A percentile compares a stretch with the other conserved stretches of the same genome.
phyloP scores from a whole-genome alignment of 2,797 vertebrate genomes.

The Muraenolepis orangiensis region DNA sequence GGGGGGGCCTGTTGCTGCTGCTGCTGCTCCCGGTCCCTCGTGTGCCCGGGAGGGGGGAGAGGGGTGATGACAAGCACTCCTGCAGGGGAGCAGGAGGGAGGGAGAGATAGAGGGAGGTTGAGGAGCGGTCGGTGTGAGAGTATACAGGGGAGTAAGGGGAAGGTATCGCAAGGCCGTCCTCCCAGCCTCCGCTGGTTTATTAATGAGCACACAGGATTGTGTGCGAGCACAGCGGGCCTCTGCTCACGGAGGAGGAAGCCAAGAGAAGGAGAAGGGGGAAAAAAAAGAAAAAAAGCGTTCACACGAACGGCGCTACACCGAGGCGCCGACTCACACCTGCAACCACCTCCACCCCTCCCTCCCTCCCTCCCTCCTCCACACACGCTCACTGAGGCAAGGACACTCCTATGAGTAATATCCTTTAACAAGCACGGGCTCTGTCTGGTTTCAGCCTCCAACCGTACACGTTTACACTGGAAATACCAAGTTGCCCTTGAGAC shows the following conservation, averaged over 20 bases:
- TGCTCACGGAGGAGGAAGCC: constrained; percentile 36
- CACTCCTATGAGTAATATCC: constrained; percentile 44
- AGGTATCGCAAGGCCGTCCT: constrained; percentile 69
- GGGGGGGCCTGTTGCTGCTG: constrained; percentile 70
- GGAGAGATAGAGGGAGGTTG: constrained; percentile 15
- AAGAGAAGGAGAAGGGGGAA: background rate
- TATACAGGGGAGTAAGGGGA: constrained; percentile 51
- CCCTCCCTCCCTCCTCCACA: constrained; percentile 25
- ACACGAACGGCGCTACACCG: background rate
- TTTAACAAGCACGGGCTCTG: constrained; percentile 42
- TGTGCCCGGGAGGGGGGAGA: constrained; percentile 74
- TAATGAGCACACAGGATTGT: constrained; percentile 69
- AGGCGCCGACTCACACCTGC: background rate
- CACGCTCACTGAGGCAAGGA: constrained; percentile 52
- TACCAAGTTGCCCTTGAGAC: constrained; percentile 39
- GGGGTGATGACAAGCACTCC: constrained; percentile 76
- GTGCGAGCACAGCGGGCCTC: constrained; percentile 63
- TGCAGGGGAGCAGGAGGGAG: constrained; percentile 27
- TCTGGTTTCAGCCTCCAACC: constrained; percentile 30
- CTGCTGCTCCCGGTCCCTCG: constrained; percentile 76
- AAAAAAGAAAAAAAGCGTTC: background rate
- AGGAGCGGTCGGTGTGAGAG: constrained; percentile 31
- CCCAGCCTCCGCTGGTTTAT: constrained; percentile 70
- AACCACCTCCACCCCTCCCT: background rate
- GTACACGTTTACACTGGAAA: constrained; percentile 36